A percentile compares a stretch with the other conserved stretches of the same genome.
phyloP scores from a whole-genome alignment of 92 coral and sea anemone genomes.

The Blastomussa wellsi region DNA sequence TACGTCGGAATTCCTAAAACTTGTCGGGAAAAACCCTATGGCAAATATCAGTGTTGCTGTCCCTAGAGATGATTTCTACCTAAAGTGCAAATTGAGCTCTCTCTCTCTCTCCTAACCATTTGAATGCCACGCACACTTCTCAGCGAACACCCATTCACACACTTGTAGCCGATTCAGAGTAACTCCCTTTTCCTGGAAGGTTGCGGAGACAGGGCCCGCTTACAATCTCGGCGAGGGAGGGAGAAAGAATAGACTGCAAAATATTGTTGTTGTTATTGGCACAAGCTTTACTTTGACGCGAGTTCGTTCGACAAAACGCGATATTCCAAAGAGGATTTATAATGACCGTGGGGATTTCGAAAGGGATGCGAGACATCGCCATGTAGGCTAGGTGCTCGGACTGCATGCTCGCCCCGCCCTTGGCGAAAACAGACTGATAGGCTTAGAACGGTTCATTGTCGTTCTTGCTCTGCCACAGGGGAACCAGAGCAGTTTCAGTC shows the following conservation, averaged over 20 bases:
- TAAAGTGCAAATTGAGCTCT: neutral
- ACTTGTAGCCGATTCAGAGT: neutral
- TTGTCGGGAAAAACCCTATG: neutral
- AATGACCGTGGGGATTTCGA: neutral
- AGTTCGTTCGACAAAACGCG: too few species aligned
- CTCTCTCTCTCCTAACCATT: neutral
- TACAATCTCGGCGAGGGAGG: neutral
- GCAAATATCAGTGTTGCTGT: neutral
- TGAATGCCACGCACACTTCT: neutral
- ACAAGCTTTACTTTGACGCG: too few species aligned
- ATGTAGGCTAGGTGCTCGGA: neutral
- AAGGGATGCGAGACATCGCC: neutral
- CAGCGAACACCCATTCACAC: neutral
- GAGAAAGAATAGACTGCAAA: neutral
- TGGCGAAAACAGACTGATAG: neutral
- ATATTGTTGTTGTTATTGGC: too few species aligned
- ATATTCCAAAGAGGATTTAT: neutral
- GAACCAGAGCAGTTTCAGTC: neutral
- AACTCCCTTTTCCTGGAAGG: neutral
- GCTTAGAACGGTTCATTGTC: neutral
- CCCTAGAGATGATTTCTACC: neutral
- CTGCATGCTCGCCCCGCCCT: neutral
- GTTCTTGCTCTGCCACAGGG: neutral
- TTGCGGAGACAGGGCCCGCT: neutral
- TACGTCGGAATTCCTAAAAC: neutral